Base-by-base conservation (phyloP, 1,140 invertebrate genomes). In the Neodiprion fabricii region DNA sequence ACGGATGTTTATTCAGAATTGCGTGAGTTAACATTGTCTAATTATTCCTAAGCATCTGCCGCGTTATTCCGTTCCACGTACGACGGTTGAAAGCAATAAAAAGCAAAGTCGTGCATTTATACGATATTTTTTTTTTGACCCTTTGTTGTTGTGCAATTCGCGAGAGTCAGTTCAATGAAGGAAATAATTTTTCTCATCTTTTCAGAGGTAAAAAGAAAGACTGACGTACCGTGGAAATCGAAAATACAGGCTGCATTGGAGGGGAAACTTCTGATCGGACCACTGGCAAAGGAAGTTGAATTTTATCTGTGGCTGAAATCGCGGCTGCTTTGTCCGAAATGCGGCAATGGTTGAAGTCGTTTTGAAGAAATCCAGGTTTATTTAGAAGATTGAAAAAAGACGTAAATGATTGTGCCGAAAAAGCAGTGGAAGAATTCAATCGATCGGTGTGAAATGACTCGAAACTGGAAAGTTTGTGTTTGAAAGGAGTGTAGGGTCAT, bases 231-330 rank as follows among this genome's bases (percentile, higher is more conserved):
- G 0, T 82, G 85, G 61, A 81, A 82, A 73, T 85, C 83, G 7
- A 75, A 81, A 12, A 78, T 87, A 5, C 28, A 5, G 0, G 77
- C 76, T 7, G 72, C 77, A 12, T 74, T 78, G 61, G 78, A 84
- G 9, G 81, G 80, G 76, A 79, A 80, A 9, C 71, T 80, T 40
- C 80, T 91, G 1, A 84, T 85, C 73, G 82, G 83, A 47, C 85
- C 85, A 53, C 82, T 92, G 14, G 84, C 82, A 50, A 84, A 86
- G 9, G 92, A 93, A 83, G 89, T 92, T 71, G 89, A 92, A 76
- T 92, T 93, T 83, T 93, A 93, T 80, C 78, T 90, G 72, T 92
- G 92, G 89, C 81, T 92, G 3, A 90, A 90, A 79, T 84, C 82
- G 21, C 86, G 92, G 75, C 84, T 93, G n/a, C 81, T 90, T 49